These are phyloP conservation scores for Eonycteris spelaea DNA, from an alignment of 2,113 vertebrate genomes.

Conservation along the genomic window DNA sequence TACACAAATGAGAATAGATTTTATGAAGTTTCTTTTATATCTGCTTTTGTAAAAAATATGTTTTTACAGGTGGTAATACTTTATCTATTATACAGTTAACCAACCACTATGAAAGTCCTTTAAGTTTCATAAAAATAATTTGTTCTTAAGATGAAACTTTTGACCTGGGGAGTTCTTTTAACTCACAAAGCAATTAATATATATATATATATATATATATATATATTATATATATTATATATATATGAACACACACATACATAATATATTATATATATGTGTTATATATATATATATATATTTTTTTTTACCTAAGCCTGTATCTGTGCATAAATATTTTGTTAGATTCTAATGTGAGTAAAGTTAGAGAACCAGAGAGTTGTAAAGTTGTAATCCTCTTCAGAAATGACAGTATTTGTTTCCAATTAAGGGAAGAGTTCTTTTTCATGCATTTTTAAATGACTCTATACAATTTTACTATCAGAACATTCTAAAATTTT, in stretches of 20 bases:
- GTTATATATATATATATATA: no score
- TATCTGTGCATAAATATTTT: neutral
- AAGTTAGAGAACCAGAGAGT: neutral
- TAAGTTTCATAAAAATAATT: neutral
- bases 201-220: no score
- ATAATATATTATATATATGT: no score
- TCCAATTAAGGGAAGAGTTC: neutral
- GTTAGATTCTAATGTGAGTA: neutral
- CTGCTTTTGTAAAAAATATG: neutral
- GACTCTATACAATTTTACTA: neutral
- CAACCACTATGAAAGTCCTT: neutral
- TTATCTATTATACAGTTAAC: constrained; percentile 7
- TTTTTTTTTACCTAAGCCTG: neutral
- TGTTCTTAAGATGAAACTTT: constrained; percentile 17
- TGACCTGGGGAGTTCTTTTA: neutral
- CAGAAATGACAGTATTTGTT: neutral
- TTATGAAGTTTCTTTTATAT: neutral
- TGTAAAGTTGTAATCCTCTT: neutral
- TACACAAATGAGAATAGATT: neutral
- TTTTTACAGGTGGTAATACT: neutral
- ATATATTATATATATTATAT: no score
- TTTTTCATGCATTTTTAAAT: neutral
- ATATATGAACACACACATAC: no score
- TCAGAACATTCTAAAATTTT: neutral
- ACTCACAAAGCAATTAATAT: neutral